phyloP scores from a whole-genome alignment of 2,888 invertebrate genomes.

The Limnephilus lunatus region DNA sequence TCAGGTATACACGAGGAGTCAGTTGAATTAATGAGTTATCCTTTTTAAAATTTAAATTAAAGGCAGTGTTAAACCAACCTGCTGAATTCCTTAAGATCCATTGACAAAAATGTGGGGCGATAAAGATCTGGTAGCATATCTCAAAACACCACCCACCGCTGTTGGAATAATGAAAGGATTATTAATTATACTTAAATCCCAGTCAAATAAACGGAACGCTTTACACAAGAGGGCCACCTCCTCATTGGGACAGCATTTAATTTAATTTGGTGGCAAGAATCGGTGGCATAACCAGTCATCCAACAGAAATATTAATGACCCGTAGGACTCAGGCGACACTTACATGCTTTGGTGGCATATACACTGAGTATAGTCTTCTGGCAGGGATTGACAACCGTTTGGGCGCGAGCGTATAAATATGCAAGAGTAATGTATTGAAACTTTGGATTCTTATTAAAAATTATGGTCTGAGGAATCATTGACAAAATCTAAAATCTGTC shows the following conservation, averaged over 20 bases:
- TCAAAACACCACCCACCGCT: neutral
- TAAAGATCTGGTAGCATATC: neutral
- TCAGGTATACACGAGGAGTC: too few species aligned
- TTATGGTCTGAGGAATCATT: too few species aligned
- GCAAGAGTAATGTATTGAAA: too few species aligned
- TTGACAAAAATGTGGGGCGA: neutral
- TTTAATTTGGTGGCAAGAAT: constrained; percentile 14
- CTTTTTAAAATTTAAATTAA: neutral
- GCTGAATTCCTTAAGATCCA: neutral
- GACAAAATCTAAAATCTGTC: too few species aligned
- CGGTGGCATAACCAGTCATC: neutral
- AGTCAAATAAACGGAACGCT: neutral
- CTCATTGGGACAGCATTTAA: neutral
- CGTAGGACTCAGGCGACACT: constrained; percentile 49
- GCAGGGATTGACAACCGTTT: neutral
- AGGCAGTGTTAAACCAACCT: neutral
- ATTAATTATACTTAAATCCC: neutral
- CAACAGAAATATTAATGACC: constrained; percentile 59
- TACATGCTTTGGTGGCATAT: constrained; percentile 61
- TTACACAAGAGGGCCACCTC: neutral
- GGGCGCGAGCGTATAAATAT: neutral
- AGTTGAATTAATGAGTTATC: neutral
- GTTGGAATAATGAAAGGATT: neutral
- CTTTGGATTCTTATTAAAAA: too few species aligned
- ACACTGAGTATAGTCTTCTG: constrained; percentile 21